Conservation (phyloP, 2,797 vertebrate genomes). For the Dryobates pubescens region DNA sequence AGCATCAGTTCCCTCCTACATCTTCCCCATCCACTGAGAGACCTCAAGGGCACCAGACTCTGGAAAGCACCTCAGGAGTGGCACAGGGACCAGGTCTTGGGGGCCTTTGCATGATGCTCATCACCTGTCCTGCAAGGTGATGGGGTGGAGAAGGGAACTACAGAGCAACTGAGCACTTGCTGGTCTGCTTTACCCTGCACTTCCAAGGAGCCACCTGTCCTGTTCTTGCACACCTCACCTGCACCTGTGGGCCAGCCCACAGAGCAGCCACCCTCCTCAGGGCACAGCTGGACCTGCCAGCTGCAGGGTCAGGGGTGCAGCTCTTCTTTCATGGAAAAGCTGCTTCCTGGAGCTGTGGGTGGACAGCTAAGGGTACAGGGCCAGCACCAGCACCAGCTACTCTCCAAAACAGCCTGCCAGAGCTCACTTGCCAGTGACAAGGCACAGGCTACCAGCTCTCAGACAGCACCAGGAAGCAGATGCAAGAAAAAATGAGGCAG, state of each 20-base stretch:
- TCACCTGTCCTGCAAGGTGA: neutral
- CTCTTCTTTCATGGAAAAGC: neutral
- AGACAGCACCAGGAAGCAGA: neutral
- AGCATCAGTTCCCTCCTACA: neutral
- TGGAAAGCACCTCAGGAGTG: neutral
- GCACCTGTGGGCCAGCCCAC: neutral
- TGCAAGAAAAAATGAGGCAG: neutral
- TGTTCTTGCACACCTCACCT: neutral
- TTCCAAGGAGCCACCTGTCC: neutral
- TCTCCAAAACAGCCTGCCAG: neutral
- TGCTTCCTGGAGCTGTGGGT: neutral
- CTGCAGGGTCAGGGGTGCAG: neutral
- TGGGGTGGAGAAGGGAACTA: neutral
- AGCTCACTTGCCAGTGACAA: neutral
- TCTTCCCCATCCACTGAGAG: neutral
- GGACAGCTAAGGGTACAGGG: too few species aligned
- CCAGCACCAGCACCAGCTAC: neutral
- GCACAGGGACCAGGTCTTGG: neutral
- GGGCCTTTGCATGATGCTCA: accelerated
- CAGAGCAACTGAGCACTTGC: accelerated
- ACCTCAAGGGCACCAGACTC: neutral
- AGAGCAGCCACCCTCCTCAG: neutral
- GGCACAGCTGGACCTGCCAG: neutral
- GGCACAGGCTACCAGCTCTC: neutral
- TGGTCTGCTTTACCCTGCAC: neutral